These are phyloP conservation scores for Scaptomyza parva DNA, from an alignment of 2,888 invertebrate species.

Conservation along the genomic window DNA sequence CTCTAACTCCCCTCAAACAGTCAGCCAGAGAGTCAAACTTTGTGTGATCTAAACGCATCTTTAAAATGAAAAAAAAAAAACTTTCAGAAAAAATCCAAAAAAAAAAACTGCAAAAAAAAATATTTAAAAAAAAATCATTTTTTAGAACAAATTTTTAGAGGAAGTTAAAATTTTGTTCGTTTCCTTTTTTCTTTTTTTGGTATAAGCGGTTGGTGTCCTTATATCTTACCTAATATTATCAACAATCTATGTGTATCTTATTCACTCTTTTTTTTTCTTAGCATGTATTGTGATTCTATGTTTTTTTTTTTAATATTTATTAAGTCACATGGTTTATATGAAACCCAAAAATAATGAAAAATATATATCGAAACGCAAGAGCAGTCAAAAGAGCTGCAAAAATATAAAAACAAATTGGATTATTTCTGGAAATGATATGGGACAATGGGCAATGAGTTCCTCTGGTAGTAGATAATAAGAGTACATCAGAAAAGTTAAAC, in stretches of 20 bases:
- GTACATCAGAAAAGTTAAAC: too few relatives aligned
- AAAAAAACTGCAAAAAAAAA: not conserved
- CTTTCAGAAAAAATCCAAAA: not conserved
- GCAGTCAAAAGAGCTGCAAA: constrained; percentile 65
- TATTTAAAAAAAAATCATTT: not conserved
- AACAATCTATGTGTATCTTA: constrained; percentile 23
- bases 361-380: constrained; percentile 61
- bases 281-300: constrained; percentile 33
- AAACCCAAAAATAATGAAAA: constrained; percentile 75
- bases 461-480: too few relatives aligned
- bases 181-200: constrained; percentile 28
- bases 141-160: constrained; percentile 20
- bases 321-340: constrained; percentile 75
- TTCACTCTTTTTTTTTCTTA: constrained; percentile 34
- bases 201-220: constrained; percentile 63
- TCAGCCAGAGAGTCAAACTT: constrained; percentile 65
- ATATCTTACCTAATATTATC: constrained; percentile 35
- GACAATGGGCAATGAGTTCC: too few relatives aligned
- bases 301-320: constrained; percentile 64
- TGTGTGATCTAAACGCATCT: constrained; percentile 22
- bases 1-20: constrained; percentile 8
- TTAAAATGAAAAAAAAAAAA: constrained; percentile 11
- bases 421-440: not conserved
- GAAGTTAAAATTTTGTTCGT: constrained; percentile 39
- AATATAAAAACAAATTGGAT: constrained; percentile 28